Percentiles rank a stretch among this genome's conserved stretches.
phyloP scores from a whole-genome alignment of 2,797 vertebrate species.

The Microctenopoma steveboyesi region DNA sequence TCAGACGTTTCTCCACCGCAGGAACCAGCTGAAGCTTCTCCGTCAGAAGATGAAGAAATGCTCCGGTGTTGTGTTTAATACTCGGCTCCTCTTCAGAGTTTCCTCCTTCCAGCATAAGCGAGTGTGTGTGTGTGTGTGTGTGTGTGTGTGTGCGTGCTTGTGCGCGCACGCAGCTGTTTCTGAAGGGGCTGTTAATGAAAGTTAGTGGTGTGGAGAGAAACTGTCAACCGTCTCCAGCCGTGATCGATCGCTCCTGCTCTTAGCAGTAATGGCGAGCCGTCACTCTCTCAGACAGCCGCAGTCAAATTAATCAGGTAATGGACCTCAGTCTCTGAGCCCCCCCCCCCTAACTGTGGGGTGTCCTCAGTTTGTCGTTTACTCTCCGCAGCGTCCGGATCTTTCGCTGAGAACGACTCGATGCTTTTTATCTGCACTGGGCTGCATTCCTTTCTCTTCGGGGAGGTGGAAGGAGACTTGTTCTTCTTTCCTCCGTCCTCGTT shows the following conservation, averaged over 20 bases:
- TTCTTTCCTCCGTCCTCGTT: no score
- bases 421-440: no score
- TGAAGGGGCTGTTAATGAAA: constrained; percentile 73
- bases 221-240: constrained; percentile 46
- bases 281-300: constrained; percentile 54
- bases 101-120: constrained; percentile 58
- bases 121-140: constrained; percentile 4
- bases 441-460: no score
- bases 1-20: constrained; percentile 40
- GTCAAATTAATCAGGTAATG: constrained; percentile 75
- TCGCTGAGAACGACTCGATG: no score
- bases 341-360: neutral
- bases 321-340: constrained; percentile 29
- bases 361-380: constrained; percentile 20
- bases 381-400: neutral
- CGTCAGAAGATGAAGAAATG: constrained; percentile 46
- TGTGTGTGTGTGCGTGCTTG: constrained; percentile 3
- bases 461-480: no score
- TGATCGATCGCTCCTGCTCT: constrained; percentile 71
- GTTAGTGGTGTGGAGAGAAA: constrained; percentile 65
- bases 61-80: constrained; percentile 48
- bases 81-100: constrained; percentile 60
- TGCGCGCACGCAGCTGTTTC: constrained; percentile 21
- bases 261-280: constrained; percentile 59
- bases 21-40: constrained; percentile 25